Conservation (phyloP, 2,113 vertebrate genomes). For the Microtus pennsylvanicus region DNA sequence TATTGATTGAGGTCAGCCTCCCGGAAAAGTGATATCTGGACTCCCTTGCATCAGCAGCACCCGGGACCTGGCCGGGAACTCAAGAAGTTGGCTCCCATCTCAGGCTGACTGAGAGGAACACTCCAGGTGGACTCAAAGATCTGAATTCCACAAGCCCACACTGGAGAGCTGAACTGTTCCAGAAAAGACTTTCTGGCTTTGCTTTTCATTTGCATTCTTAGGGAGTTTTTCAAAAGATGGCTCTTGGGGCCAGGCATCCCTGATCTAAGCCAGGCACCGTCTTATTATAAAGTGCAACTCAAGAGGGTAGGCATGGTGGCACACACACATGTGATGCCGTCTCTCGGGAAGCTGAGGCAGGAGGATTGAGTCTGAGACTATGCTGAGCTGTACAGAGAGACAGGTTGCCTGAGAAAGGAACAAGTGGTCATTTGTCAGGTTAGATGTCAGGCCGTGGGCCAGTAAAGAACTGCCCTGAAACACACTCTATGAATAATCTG, state of each 20-base stretch:
- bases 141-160: background rate
- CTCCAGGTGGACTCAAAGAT: background rate
- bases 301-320: background rate
- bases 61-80: background rate
- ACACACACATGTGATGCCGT: background rate
- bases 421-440: background rate
- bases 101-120: background rate
- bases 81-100: background rate
- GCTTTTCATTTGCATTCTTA: background rate
- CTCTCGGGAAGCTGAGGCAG: background rate
- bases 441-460: background rate
- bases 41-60: background rate
- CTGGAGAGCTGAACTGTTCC: background rate
- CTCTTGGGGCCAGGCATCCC: background rate
- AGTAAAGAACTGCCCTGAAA: background rate
- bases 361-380: background rate
- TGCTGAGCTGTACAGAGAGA: background rate
- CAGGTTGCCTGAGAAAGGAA: background rate
- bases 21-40: background rate
- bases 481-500: background rate
- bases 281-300: background rate
- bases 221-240: background rate
- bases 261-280: background rate
- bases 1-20: background rate
- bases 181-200: background rate